Evolutionary conservation across 2,113 vertebrate species (phyloP).

Genomic region (Corydoras maculifer): DNA sequence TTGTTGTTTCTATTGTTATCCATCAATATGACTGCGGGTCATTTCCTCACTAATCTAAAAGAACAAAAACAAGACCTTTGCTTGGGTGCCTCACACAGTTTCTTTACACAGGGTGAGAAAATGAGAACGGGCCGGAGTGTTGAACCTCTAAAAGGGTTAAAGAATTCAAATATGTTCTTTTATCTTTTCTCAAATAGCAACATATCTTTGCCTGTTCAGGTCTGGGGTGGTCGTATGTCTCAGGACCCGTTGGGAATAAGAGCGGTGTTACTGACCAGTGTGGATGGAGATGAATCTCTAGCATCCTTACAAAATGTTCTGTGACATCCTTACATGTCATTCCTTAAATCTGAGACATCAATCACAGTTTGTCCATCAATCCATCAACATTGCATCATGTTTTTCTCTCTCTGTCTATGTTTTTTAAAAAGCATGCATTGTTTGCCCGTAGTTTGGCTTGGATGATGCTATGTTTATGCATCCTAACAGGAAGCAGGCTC

Average conservation of each 20-base stretch:
- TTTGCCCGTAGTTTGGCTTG: constrained; percentile 43
- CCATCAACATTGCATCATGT: background rate
- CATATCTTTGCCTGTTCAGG: no score
- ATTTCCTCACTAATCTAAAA: constrained; percentile 13
- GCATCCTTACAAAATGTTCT: no score
- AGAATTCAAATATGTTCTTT: no score
- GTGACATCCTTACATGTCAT: no score
- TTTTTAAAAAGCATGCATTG: constrained; percentile 46
- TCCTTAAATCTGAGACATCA: background rate
- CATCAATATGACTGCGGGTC: constrained; percentile 32
- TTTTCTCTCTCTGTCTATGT: constrained; percentile 19
- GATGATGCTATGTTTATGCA: constrained; percentile 58
- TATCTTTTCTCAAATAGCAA: no score
- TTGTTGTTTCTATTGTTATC: constrained; percentile 34
- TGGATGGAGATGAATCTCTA: no score
- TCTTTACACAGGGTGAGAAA: no score
- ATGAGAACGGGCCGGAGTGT: no score
- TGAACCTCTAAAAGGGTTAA: no score
- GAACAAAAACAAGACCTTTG: constrained; percentile 29
- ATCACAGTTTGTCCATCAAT: background rate
- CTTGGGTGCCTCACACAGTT: no score
- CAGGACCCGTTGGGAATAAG: constrained; percentile 31
- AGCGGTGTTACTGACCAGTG: constrained; percentile 12
- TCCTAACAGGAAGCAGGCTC: constrained; percentile 51
- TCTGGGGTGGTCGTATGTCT: no score